Conservation (phyloP, 2,113 vertebrate genomes). For the Pampusana beccarii region DNA sequence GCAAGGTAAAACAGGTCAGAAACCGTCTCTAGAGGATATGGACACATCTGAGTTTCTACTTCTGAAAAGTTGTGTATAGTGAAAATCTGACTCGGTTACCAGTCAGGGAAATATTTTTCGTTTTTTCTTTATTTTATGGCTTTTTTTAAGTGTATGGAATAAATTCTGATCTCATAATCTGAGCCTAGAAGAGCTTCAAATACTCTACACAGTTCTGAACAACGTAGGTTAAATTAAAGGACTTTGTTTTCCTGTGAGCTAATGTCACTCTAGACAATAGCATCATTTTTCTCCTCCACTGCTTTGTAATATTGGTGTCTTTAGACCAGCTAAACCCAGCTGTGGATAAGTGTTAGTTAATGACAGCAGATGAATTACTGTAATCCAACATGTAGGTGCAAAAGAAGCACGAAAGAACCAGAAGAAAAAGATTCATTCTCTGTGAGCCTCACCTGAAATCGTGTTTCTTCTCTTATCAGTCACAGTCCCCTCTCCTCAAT, state of each 20-base stretch:
- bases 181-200: neutral
- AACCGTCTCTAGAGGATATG: neutral
- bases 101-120: neutral
- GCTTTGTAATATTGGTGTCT: neutral
- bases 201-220: neutral
- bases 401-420: neutral
- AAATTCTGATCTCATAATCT: neutral
- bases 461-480: neutral
- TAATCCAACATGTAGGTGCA: neutral
- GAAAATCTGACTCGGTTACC: neutral
- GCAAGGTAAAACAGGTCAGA: constrained; percentile 30
- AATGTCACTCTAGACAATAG: neutral
- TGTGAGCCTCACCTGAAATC: neutral
- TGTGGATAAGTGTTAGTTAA: neutral
- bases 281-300: neutral
- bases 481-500: neutral
- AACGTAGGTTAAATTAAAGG: neutral
- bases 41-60: neutral
- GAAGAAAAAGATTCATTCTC: neutral
- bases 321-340: neutral
- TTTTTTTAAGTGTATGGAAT: neutral
- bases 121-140: neutral
- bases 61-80: neutral
- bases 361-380: neutral
- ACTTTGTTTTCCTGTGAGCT: neutral